These are phyloP conservation scores for Heptranchias perlo DNA, from an alignment of 2,113 vertebrate species.

Conservation along the genomic window DNA sequence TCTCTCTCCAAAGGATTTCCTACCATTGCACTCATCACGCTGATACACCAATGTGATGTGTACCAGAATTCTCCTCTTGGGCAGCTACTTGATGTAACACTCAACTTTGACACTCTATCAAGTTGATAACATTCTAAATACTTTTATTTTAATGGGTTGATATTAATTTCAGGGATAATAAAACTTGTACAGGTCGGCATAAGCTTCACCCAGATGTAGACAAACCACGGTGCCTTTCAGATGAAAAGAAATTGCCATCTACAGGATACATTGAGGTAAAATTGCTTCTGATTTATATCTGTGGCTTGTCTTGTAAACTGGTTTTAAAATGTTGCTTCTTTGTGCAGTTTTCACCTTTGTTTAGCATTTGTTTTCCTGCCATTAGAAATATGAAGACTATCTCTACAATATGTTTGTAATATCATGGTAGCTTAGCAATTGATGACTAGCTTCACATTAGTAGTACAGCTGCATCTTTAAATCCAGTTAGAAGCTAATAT, in stretches of 20 bases:
- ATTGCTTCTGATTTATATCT: constrained; percentile 38
- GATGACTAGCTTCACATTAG: not conserved
- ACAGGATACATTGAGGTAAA: constrained; percentile 54
- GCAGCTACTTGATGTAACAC: not conserved
- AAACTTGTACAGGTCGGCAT: constrained; percentile 57
- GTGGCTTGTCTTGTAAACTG: not conserved
- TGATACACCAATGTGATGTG: not conserved
- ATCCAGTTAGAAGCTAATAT: not conserved
- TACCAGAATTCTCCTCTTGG: not conserved
- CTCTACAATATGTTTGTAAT: not conserved
- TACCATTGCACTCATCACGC: not conserved
- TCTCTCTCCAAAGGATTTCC: not conserved
- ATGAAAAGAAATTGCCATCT: constrained; percentile 11
- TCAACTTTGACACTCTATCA: not conserved
- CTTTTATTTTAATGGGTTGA: not conserved
- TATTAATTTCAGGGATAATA: constrained; percentile 49
- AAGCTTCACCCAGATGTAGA: constrained; percentile 52
- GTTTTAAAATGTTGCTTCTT: not conserved
- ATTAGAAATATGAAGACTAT: not conserved
- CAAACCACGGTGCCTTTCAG: constrained; percentile 43
- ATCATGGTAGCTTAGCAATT: not conserved
- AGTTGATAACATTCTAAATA: not conserved
- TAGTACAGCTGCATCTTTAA: not conserved
- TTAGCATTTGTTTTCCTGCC: not conserved
- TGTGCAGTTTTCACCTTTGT: not conserved